phyloP scores from a whole-genome alignment of 2,113 vertebrate species.

The Mus pahari region DNA sequence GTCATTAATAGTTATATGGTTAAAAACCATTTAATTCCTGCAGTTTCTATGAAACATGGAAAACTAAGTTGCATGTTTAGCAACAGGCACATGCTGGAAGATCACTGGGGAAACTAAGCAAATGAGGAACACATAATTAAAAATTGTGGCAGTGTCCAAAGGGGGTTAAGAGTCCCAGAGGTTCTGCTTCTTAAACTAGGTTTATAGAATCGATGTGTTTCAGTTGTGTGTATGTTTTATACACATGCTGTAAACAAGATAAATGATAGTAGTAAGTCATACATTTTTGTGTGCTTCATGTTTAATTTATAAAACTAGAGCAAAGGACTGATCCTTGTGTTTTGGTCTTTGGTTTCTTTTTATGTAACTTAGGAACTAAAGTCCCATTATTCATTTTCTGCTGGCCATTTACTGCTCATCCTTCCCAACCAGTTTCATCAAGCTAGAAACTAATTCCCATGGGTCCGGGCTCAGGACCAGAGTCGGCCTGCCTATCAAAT shows the following conservation, averaged over 20 bases:
- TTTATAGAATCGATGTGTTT: background rate
- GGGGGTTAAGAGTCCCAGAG: background rate
- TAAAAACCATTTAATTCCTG: background rate
- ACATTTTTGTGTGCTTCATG: background rate
- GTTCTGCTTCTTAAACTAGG: background rate
- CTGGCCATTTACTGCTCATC: background rate
- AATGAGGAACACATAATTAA: background rate
- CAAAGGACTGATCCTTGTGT: background rate
- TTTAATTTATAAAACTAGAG: conserved; percentile 27
- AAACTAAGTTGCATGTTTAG: conserved; percentile 14
- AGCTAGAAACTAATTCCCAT: background rate
- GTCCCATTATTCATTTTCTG: background rate
- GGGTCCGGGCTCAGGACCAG: background rate
- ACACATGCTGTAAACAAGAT: background rate
- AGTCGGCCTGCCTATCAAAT: background rate
- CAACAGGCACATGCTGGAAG: background rate
- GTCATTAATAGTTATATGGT: background rate
- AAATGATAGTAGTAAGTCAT: background rate
- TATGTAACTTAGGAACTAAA: background rate
- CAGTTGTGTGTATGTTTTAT: conserved; percentile 1
- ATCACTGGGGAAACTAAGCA: conserved; percentile 29
- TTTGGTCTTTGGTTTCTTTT: background rate
- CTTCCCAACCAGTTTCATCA: background rate
- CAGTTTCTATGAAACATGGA: background rate
- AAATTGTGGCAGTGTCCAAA: background rate